Evolutionary conservation across 2,797 vertebrate genomes (phyloP), one percentile per base, ranked within the genome.

Genomic region (Centroberyx gerrardi): DNA sequence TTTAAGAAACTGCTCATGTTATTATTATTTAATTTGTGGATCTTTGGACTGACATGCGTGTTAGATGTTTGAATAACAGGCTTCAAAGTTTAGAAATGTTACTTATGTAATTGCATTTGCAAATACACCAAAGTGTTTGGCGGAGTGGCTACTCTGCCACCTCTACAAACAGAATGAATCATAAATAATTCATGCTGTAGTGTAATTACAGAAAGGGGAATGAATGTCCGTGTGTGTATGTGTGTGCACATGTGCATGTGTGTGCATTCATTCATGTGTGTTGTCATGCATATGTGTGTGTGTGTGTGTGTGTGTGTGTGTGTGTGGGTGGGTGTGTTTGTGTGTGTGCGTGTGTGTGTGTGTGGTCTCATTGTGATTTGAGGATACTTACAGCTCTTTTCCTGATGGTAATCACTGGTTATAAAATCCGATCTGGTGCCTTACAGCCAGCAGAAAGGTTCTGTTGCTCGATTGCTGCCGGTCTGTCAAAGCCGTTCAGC

Each of bases 401-500:
- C 29, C 40, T 64, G 54, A 18, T 62, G 69, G 48, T 44, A 14
- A 56, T 58, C 29, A 54, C 29, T 33, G 31, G 48, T 56, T 51
- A 28, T 60, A 40, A 22, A 22, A 8, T 36, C 33, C 6, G 6
- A 36, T 36, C 33, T 36, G 6, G 33, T 5, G 33, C 33, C 33
- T 36, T 5, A 8, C 33, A 36, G 33, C 8, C 33, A 67, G 38
- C 9, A 15, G 4, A 1, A 49, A 5, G 17, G n/a, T 42, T 54
- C 54, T 52, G 12, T n/a, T 9, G 33, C 14, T 28, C 12, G 5
- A 78, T 67, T 66, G 82, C 65, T 75, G 66, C 53, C 44, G 54
- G 56, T 72, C 53, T 72, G 66, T 81, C 44, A 53, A 64, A 74
- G 59, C 13, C 54, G 10, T 31, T 46, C 62, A 22, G 70, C 73